Evolutionary conservation across 2,113 vertebrate species (phyloP), one percentile per base, ranked within the genome.

Genomic region (Benitochromis conjunctus): DNA sequence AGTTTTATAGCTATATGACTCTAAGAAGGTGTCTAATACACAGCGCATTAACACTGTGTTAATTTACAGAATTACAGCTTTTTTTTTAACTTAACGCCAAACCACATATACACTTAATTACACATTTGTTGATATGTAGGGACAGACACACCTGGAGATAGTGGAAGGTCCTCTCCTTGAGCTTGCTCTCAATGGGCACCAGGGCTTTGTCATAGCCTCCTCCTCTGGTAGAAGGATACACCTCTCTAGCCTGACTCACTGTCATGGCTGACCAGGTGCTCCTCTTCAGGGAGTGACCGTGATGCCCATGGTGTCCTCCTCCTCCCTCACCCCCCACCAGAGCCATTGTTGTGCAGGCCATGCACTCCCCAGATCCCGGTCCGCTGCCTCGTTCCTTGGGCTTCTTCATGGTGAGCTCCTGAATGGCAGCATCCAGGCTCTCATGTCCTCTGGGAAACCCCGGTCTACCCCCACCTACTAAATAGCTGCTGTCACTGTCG

Each of bases 181-280:
- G 91, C 95, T 99, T 99, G 94, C 64, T 94, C 85, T 99, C 98
- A 80, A 98, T 93, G 58, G 98, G 97, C 92, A 98, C 97, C 91
- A 99, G 96, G 53, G 98, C 97, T 92, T 99, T 99, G 88, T 98
- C 97, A 4, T 97, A 97, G 88, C 95, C 92, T 62, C 91, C 94
- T 60, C 91, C 93, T 60, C 97, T 94, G 11, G 96, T 91, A 4
- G 97, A 96, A 54, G 97, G 97, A 91, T 98, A 98, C 86, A 97
- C 98, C 94, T 99, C 98, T 58, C 98, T 96, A 57, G 98, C 99
- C 94, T 99, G 99, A 97, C 97, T 99, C 92, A 99, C 99, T 1
- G 98, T 99, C 98, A 99, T 99, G 91, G 99, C 97, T 76, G 98
- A 98, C 99, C 98, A 99, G 80, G 98, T 98, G 54, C 98, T 98